phyloP scores from a whole-genome alignment of 2,888 invertebrate species.

The Agrochola macilenta region DNA sequence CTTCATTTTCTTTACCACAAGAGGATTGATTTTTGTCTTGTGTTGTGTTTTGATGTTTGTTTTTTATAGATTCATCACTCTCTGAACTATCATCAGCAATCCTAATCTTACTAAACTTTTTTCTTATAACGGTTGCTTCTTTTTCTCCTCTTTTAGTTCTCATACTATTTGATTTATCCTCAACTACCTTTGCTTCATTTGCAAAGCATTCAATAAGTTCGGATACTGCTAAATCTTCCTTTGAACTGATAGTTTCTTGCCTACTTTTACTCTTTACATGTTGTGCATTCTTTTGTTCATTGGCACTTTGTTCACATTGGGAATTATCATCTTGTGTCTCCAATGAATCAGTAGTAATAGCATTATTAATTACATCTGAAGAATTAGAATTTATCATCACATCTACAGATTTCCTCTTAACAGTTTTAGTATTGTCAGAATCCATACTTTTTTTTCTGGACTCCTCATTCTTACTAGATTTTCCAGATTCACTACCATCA shows the following conservation, averaged over 20 bases:
- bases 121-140: conserved; percentile 43
- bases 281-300: conserved; percentile 9
- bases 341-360: conserved; percentile 2
- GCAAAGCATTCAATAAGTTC: conserved; percentile 53
- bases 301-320: background rate
- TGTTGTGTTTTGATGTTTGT: conserved; percentile 31
- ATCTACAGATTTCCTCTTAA: background rate
- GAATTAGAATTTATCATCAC: background rate
- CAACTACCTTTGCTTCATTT: conserved; percentile 39
- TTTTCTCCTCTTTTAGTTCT: conserved; percentile 29
- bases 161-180: background rate
- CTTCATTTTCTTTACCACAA: conserved; percentile 27
- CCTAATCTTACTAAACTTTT: conserved; percentile 65
- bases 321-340: conserved; percentile 2
- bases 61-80: conserved; percentile 47
- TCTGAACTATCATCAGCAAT: conserved; percentile 71
- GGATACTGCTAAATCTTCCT: conserved; percentile 34
- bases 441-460: conserved; percentile 23
- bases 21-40: conserved; percentile 41
- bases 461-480: background rate
- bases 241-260: background rate
- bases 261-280: background rate
- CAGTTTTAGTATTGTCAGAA: conserved; percentile 3
- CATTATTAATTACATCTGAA: background rate
- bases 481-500: conserved; percentile 21